Evolutionary conservation across 1,140 invertebrate genomes (phyloP), one percentile per base, ranked within the genome.

Genomic region (Ips typographus): DNA sequence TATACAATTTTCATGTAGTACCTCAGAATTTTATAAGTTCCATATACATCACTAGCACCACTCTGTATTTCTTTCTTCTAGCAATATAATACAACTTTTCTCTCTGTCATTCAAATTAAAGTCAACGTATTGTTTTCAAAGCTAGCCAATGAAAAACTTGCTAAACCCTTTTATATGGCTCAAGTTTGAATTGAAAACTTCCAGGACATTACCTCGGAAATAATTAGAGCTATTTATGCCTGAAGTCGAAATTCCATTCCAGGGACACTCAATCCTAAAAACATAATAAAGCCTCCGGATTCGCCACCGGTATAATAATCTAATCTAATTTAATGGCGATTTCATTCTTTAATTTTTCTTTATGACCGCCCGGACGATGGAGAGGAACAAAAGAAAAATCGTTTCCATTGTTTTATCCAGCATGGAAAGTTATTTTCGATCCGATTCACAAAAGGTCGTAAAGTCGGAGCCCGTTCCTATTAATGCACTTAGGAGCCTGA

Each of bases 401-500:
- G 64, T 36, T 42, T 57, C 64, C 64, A 65, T 65, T 65, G 64
- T 65, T 65, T 65, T 65, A 65, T 65, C 41, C 52, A 44, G 53
- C 44, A 58, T 65, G 64, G 64, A 65, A 65, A 65, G 64, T 65
- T 65, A 65, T 65, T 65, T 65, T 65, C 64, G 64, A 65, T 65
- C 47, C 64, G 53, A 65, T 65, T 65, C 64, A 65, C 64, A 65
- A 65, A 65, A 65, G 64, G 64, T 57, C 52, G 64, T 65, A 65
- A 65, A 65, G 64, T 65, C 47, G 53, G 64, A 65, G 53, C 64
- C 52, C 22, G 22, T 52, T 65, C 57, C 64, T 65, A 65, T 65
- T 65, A 65, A 65, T 65, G 64, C 64, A 65, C 53, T 65, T 65
- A 65, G 53, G 52, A 58, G 53, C 53, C 41, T 65, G 64, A 65